A percentile compares a stretch with the other conserved stretches of the same genome.
phyloP scores from a whole-genome alignment of 2,113 vertebrate genomes.

The Struthidea cinerea region DNA sequence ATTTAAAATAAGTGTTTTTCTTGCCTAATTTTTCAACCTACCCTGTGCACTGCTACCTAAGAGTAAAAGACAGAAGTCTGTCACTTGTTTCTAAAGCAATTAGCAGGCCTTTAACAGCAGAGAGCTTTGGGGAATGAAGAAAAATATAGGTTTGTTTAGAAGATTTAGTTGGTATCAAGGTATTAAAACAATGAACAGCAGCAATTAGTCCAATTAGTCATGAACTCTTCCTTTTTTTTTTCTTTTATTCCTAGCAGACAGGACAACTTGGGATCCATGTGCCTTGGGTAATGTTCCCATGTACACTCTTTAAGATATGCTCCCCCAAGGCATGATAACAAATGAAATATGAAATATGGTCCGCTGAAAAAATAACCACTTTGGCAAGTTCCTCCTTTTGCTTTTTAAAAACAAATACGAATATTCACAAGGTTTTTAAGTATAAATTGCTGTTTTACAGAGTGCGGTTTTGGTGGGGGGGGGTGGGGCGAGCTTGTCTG shows the following conservation, averaged over 20 bases:
- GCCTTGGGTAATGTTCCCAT: neutral
- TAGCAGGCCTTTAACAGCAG: neutral
- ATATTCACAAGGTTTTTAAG: neutral
- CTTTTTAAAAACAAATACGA: neutral
- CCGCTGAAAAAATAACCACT: neutral
- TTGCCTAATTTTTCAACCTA: neutral
- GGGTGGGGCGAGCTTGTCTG: neutral
- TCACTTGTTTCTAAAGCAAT: neutral
- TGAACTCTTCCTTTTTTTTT: neutral
- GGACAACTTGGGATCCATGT: neutral
- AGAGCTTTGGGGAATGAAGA: neutral
- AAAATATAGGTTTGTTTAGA: neutral
- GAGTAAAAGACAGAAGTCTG: neutral
- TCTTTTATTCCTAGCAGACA: neutral
- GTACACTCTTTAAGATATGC: rapidly evolving
- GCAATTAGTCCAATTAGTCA: neutral
- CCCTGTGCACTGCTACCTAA: neutral
- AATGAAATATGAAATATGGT: neutral
- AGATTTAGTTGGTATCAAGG: neutral
- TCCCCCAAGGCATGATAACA: neutral
- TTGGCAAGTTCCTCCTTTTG: neutral
- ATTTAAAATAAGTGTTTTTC: neutral
- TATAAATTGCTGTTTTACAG: neutral
- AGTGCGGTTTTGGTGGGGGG: neutral
- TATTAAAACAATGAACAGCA: neutral